Conservation (phyloP, 2,888 invertebrate genomes). For the Dorcus hopei region DNA sequence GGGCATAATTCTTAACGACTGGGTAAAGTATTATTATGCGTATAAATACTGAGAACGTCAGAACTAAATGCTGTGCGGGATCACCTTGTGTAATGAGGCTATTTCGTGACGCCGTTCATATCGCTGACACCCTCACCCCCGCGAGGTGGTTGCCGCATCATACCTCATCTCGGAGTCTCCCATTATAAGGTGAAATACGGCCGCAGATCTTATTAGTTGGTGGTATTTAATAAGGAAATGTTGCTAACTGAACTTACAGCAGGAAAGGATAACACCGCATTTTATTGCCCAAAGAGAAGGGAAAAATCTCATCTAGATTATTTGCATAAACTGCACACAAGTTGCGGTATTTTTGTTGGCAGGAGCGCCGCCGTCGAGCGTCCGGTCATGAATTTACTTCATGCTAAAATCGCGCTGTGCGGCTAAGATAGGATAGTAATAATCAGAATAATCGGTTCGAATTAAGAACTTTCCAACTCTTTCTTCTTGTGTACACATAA, state of each 20-base stretch:
- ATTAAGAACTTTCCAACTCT: constrained; percentile 44
- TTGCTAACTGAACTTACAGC: constrained; percentile 39
- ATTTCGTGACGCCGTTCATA: constrained; percentile 40
- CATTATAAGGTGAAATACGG: constrained; percentile 27
- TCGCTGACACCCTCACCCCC: constrained; percentile 22
- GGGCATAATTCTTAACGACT: constrained; percentile 32
- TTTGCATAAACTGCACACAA: constrained; percentile 52
- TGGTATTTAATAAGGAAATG: constrained; percentile 51
- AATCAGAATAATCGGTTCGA: constrained; percentile 50
- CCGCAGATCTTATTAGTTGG: constrained; percentile 46
- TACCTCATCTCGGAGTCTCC: constrained; percentile 26
- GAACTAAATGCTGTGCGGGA: constrained; percentile 56
- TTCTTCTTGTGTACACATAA: constrained; percentile 27
- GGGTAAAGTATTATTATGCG: constrained; percentile 60
- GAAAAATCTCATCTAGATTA: constrained; percentile 52
- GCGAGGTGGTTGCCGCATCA: constrained; percentile 11
- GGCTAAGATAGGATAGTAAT: constrained; percentile 48
- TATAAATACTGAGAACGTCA: constrained; percentile 65
- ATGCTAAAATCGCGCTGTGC: constrained; percentile 36
- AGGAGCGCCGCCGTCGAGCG: constrained; percentile 15
- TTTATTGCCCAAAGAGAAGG: constrained; percentile 45
- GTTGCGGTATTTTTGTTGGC: constrained; percentile 39
- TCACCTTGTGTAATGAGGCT: constrained; percentile 41
- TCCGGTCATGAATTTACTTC: constrained; percentile 39
- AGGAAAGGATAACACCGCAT: constrained; percentile 45